Percentiles rank a stretch among this genome's conserved stretches.
Evolutionary conservation across 2,797 vertebrate species (phyloP).

Genomic region (Spea hammondii): DNA sequence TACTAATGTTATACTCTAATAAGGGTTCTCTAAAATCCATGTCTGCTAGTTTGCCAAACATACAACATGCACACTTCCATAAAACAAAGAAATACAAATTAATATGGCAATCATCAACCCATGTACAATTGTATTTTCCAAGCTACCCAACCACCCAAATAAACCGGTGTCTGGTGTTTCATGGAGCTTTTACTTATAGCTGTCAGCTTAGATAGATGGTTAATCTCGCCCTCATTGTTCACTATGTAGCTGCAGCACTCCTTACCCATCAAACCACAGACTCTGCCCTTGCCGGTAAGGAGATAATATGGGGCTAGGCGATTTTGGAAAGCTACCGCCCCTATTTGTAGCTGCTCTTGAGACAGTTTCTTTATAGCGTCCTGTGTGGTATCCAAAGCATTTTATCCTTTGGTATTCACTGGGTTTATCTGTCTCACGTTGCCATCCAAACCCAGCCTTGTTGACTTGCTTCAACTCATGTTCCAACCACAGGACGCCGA

Average conservation of each 20-base stretch:
- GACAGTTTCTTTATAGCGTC: background rate
- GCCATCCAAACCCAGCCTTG: too few species aligned
- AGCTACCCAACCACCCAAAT: background rate
- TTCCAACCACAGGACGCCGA: too few species aligned
- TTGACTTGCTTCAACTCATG: background rate
- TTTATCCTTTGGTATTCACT: background rate
- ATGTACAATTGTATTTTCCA: slow-evolving; percentile 3
- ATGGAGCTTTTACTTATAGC: background rate
- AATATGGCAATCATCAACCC: background rate
- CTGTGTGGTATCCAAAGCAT: background rate
- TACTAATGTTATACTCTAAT: too few species aligned
- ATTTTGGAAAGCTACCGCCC: background rate
- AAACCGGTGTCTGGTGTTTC: background rate
- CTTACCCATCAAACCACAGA: background rate
- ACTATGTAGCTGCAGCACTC: slow-evolving; percentile 5
- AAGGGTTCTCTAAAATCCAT: too few species aligned
- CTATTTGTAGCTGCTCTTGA: slow-evolving; percentile 4
- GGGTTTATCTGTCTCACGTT: background rate
- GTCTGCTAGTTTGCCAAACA: too few species aligned
- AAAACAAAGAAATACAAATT: too few species aligned
- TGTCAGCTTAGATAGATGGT: background rate
- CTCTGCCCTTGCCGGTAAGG: background rate
- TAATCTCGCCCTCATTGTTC: background rate
- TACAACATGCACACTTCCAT: too few species aligned
- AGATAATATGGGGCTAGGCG: background rate